A percentile compares a stretch with the other conserved stretches of the same genome.
Evolutionary conservation across 2,113 vertebrate species (phyloP).

Genomic region (Hemibagrus wyckioides): DNA sequence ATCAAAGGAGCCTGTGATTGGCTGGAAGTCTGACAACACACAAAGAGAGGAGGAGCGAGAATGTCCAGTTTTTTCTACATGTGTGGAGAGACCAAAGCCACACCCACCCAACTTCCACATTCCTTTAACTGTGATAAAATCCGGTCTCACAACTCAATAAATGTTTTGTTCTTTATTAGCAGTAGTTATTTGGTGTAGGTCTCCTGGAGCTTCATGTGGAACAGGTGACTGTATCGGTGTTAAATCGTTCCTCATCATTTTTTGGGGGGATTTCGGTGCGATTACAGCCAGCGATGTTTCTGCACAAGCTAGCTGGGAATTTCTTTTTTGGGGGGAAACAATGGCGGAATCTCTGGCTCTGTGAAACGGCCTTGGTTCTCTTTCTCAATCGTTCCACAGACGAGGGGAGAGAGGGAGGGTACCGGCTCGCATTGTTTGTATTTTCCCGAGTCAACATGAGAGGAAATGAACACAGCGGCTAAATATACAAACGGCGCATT

Average conservation of each 20-base stretch:
- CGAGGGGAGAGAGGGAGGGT: conserved; percentile 23
- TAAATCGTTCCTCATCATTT: not conserved
- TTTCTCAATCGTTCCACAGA: conserved; percentile 56
- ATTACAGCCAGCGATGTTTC: not conserved
- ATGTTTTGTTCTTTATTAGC: not conserved
- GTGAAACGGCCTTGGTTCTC: conserved; percentile 59
- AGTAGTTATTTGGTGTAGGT: not conserved
- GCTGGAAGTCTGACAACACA: too few relatives aligned
- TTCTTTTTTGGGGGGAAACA: conserved; percentile 43
- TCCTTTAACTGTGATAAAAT: not conserved
- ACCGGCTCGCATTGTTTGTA: conserved; percentile 66
- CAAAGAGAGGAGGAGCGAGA: not conserved
- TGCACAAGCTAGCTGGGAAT: conserved; percentile 25
- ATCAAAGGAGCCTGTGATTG: not conserved
- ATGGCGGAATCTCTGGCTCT: conserved; percentile 45
- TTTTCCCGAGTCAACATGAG: conserved; percentile 68
- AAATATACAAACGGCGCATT: conserved; percentile 75
- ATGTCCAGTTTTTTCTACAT: not conserved
- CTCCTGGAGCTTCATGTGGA: not conserved
- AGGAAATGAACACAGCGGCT: conserved; percentile 72
- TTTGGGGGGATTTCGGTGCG: not conserved
- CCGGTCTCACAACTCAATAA: not conserved
- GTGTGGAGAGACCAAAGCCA: not conserved
- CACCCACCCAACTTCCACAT: not conserved
- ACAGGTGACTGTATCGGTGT: not conserved